These are phyloP conservation scores for Notolepis coatsorum DNA, from an alignment of 2,797 vertebrate genomes.

Conservation along the genomic window DNA sequence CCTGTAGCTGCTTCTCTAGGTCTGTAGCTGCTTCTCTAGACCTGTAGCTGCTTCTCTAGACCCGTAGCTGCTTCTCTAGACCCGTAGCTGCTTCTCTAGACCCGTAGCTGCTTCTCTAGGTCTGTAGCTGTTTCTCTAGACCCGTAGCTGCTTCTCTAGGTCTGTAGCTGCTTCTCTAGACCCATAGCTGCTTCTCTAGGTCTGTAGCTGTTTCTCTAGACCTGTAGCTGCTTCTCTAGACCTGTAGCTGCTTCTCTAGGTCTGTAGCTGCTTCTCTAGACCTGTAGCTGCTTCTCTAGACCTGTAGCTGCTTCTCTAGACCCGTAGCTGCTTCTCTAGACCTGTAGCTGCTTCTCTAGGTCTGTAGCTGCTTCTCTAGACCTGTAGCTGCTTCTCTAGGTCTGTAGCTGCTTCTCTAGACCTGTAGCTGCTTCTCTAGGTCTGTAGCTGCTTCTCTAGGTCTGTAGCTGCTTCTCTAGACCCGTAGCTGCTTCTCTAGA, in stretches of 20 bases:
- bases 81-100: no score
- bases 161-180: slow-evolving; percentile 68
- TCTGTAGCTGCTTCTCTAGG: slow-evolving; percentile 66
- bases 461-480: slow-evolving; percentile 68
- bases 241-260: slow-evolving; percentile 66
- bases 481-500: no score
- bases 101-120: slow-evolving; percentile 66
- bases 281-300: no score
- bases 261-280: slow-evolving; percentile 68
- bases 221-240: no score
- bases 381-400: no score
- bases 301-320: slow-evolving; percentile 68
- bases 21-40: slow-evolving; percentile 66
- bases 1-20: no score
- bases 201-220: slow-evolving; percentile 68
- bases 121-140: slow-evolving; percentile 68
- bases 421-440: no score
- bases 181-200: no score
- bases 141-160: no score
- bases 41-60: slow-evolving; percentile 66
- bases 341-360: slow-evolving; percentile 66
- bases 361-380: slow-evolving; percentile 68
- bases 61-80: slow-evolving; percentile 77
- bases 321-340: no score
- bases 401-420: slow-evolving; percentile 68